Base-by-base conservation (phyloP, 2,113 vertebrate genomes). In the Heterotilapia buettikoferi region DNA sequence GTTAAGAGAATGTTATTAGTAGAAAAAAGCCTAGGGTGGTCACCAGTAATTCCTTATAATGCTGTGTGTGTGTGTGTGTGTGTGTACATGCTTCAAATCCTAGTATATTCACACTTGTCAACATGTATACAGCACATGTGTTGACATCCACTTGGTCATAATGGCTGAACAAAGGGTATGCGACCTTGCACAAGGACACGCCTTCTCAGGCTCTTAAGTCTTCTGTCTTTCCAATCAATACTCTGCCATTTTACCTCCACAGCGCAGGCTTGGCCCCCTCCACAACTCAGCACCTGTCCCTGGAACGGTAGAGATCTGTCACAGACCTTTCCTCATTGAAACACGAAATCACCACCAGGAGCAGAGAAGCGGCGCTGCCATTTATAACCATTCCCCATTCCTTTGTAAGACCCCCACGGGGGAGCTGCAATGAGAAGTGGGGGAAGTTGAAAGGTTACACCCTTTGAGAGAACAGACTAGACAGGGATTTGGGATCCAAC, bases 391-490 rank as follows among this genome's bases (percentile, higher is more conserved):
- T 57, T 13, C 24, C 36, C 92, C 61, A 84, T 85, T 81, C 68
- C 52, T 84, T 59, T 8, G 3, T 29, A 52, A 80, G 29, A 31
- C 79, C 89, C 88, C 90, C 88, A 80, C 2, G 0, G 88, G 89
- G 86, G 24, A 68, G 71, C 38, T 63, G 43, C 9, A 31, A 53
- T 80, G 87, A 90, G 88, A 88, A 68, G 80, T 68, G 68, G 45
- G 79, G 80, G 79, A 63, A 88, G 93, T 90, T 90, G 84, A 93
- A 94, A 95, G 93, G 95, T 94, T 91, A 93, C 85, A 66, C 54
- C 86, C 63, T 3, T 73, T 3, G 80, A 83, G 61, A 89, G 80
- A 88, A 82, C 26, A 84, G 86, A 85, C 57, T 9, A 76, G 66
- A 82, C 43, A 21, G 78, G 43, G 63, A 88, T 90, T 85, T 86